Base-by-base conservation (phyloP, 2,113 vertebrate species). In the Oreochromis spilurus region DNA sequence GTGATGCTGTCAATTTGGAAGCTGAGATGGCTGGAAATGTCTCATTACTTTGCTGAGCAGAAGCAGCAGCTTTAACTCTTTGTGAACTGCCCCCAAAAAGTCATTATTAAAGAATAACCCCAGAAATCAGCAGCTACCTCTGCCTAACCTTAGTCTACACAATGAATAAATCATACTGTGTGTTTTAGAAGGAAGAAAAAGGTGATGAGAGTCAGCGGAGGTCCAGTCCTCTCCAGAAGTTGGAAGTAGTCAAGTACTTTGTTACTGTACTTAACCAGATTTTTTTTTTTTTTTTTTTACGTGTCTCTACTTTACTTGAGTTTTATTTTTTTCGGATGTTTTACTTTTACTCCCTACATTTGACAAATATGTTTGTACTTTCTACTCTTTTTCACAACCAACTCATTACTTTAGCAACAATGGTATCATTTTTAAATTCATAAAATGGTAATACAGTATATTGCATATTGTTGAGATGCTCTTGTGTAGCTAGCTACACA, bases 1-100 rank as follows among this genome's bases (percentile, higher is more conserved):
- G 94, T 85, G 91, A 92, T 34, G 87, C 92, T 92, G 94, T 96
- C 94, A 94, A 31, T 84, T 94, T 88, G 80, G 54, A 48, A 16
- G 87, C 89, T n/a, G 87, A 89, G 87, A 87, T 81, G 60, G 87
- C 79, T 87, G 83, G 90, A 93, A 92, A 94, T 87, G 90, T 93
- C 94, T 95, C 94, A 92, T 95, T 95, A 94, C 87, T 82, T 88
- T 75, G 87, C 81, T 40, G 84, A 87, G 86, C 82, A 40, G 54
- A 38, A 75, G 85, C 86, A 86, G 87, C 82, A 10, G 55, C 10
- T 84, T 89, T 89, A 89, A 82, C 77, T 85, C 87, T 36, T 45
- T 54, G 40, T 88, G 85, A 91, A 88, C 82, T 40, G 29, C 67
- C 57, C 50, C 21, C 67, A 77, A 78, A 91, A 91, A 92, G 85